Conservation (phyloP, 2,113 vertebrate genomes). For the Pagrus major region DNA sequence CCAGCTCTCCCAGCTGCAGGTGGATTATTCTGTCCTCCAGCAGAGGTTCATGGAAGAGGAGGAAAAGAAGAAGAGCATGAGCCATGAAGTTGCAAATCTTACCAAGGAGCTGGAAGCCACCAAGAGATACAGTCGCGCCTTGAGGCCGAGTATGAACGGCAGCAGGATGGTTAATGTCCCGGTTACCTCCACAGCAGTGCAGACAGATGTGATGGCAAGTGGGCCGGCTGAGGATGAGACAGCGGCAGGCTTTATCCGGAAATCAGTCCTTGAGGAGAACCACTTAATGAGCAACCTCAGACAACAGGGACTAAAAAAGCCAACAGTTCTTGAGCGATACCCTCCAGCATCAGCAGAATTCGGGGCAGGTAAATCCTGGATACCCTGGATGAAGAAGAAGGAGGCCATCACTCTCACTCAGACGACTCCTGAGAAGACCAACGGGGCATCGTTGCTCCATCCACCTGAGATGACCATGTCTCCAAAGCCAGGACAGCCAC, state of each 20-base stretch:
- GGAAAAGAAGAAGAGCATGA: constrained; percentile 89
- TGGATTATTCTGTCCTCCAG: constrained; percentile 91
- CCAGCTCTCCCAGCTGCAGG: constrained; percentile 94
- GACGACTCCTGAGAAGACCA: constrained; percentile 79
- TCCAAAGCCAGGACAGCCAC: constrained; percentile 89
- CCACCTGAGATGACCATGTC: constrained; percentile 86
- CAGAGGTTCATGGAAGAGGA: constrained; percentile 92
- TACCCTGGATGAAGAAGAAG: constrained; percentile 93
- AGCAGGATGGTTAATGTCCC: constrained; percentile 91
- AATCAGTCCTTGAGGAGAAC: constrained; percentile 96
- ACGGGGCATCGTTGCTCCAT: constrained; percentile 51
- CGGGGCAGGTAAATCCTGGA: constrained; percentile 88
- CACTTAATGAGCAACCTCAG: constrained; percentile 96
- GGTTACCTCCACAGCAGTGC: constrained; percentile 89
- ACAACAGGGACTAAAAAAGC: constrained; percentile 89
- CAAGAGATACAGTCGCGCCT: constrained; percentile 90
- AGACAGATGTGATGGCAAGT: constrained; percentile 86
- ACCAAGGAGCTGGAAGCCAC: constrained; percentile 91
- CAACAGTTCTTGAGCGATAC: constrained; percentile 90
- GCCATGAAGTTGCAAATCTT: constrained; percentile 88
- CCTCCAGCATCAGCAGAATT: constrained; percentile 89
- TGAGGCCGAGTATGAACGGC: constrained; percentile 91
- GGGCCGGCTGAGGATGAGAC: constrained; percentile 90
- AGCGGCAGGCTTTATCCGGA: constrained; percentile 92
- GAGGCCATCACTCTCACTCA: constrained; percentile 79